Evolutionary conservation across 2,113 vertebrate genomes (phyloP), one percentile per base, ranked within the genome.

Genomic region (Merops nubicus): DNA sequence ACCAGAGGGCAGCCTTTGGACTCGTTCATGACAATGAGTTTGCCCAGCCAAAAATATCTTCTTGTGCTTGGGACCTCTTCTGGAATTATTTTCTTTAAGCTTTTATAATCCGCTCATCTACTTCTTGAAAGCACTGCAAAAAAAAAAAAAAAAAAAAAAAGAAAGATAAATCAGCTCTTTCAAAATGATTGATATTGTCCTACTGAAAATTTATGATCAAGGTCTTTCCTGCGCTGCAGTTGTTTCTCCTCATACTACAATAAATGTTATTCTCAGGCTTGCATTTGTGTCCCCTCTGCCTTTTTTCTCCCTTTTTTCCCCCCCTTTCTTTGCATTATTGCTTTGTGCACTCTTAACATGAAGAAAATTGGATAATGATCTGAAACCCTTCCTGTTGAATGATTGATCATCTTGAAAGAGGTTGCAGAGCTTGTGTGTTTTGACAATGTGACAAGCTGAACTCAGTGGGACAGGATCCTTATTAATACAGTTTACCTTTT

Each of bases 1-100:
- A 0, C 93, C 85, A 96, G 96, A 93, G 92, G 95, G 93, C 95
- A 89, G 60, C 64, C 85, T 86, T 84, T 86, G 92, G 82, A 48
- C 72, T 50, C 7, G 31, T 84, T 70, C 28, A 11, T 77, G 20
- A 19, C 26, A n/a, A 29, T 57, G 50, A 33, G 79, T n/a, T 3
- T 69, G 0, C 26, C 68, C 29, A 25, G 34, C 28, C 50, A 64
- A 75, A 75, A 94, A 34, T 23, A 60, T 6, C 36, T 77, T 21
- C 23, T 36, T 56, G 21, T 29, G 34, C n/a, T 73, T 87, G 68
- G 31, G 69, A 73, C 7, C 34, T 73, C 12, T 45, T 65, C 19
- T 45, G 47, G 57, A 76, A 33, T 56, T 73, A 51, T 29, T 83
- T 36, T 51, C 20, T 72, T 56, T 48, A 69, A 64, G 38, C 12